Percentiles rank a stretch among this genome's conserved stretches.
These are phyloP conservation scores for Rhipidura dahli DNA, from an alignment of 2,113 vertebrate species.

Conservation along the genomic window DNA sequence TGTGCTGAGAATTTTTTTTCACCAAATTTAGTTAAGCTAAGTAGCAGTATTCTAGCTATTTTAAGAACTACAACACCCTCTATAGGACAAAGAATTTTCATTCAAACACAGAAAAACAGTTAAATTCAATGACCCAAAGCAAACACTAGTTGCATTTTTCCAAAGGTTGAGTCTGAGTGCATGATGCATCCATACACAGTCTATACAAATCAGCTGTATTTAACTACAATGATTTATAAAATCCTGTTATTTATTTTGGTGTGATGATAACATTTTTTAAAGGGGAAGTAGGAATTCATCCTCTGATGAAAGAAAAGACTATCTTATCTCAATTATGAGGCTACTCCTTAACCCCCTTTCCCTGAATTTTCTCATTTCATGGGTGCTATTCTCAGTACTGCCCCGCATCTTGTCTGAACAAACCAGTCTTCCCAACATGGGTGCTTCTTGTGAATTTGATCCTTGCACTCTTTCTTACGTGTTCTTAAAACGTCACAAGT, in stretches of 20 bases:
- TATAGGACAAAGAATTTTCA: conserved; percentile 10
- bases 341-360: background rate
- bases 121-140: background rate
- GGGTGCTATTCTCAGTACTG: background rate
- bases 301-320: background rate
- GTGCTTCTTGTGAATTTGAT: background rate
- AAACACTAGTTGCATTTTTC: background rate
- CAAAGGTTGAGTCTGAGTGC: background rate
- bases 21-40: background rate
- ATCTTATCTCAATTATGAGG: background rate
- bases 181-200: background rate
- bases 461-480: background rate
- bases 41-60: background rate
- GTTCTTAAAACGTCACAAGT: background rate
- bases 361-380: background rate
- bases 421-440: background rate
- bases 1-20: background rate
- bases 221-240: background rate
- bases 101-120: background rate
- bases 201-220: background rate
- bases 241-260: background rate
- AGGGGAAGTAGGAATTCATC: background rate
- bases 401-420: background rate
- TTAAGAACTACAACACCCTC: conserved; percentile 45
- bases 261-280: background rate